Evolutionary conservation across 2,113 vertebrate genomes (phyloP), one percentile per base, ranked within the genome.

Genomic region (Pontoporia blainvillei): DNA sequence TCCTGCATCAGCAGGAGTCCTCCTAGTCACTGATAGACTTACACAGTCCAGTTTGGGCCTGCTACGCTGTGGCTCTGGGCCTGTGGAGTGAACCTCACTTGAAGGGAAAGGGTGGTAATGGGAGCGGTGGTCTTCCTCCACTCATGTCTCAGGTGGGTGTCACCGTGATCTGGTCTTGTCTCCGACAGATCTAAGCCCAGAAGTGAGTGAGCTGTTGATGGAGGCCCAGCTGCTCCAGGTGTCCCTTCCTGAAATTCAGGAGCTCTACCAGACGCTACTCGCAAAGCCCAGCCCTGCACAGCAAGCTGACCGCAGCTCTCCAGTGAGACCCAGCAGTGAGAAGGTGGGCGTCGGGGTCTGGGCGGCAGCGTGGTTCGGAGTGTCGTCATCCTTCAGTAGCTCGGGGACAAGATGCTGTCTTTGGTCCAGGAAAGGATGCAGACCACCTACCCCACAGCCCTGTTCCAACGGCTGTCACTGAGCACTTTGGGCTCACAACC

Each of bases 211-310:
- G 96, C 97, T 99, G 94, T 99, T 99, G 99, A 99, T 99, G 99
- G 99, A 99, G 97, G 99, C 99, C 39, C 99, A 99, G 86, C 98
- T 99, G 96, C 99, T 99, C 18, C 99, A 99, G 98, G 99, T 99
- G 36, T 99, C 99, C 76, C 97, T 99, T 94, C 99, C 99, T 0
- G 99, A 99, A 97, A 99, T 99, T 94, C 99, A 99, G 98, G 99
- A 99, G 95, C 98, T 99, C 44, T 99, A 99, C 97, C 99, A 98
- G 82, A 97, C 98, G 44, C 98, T 99, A 49, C 97, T 99, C 97
- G 98, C 99, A 0, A 98, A 99, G 94, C 99, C 98, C 72, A 98
- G 96, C 86, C 94, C 98, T 7, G 95, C 90, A 84, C 95, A 97
- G 89, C 98, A 97, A 3, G 69, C 96, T 1, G 97, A 98, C 94